These are phyloP conservation scores for Solenodon paradoxus DNA, from an alignment of 2,113 vertebrate genomes.

Conservation along the genomic window DNA sequence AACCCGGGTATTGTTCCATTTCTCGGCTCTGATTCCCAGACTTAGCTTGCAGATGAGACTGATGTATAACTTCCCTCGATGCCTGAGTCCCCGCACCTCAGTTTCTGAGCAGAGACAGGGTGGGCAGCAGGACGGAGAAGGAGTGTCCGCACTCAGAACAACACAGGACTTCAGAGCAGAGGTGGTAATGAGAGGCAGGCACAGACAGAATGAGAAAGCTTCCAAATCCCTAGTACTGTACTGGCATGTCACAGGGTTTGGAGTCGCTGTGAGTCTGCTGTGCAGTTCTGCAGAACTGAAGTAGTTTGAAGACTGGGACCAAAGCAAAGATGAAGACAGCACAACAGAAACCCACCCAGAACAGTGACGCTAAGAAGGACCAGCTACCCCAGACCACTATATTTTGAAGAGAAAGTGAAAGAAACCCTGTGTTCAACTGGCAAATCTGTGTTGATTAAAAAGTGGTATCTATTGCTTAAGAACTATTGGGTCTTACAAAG, in stretches of 20 bases:
- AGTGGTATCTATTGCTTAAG: neutral
- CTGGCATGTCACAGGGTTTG: neutral
- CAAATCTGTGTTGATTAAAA: neutral
- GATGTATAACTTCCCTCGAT: neutral
- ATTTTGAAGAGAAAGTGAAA: neutral
- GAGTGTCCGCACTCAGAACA: neutral
- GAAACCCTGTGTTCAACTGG: neutral
- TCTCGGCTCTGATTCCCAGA: neutral
- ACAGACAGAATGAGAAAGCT: neutral
- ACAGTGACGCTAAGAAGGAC: neutral
- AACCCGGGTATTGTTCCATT: neutral
- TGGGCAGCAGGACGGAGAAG: neutral
- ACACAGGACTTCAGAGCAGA: neutral
- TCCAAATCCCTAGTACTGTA: neutral
- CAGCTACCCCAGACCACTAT: neutral
- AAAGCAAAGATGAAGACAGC: neutral
- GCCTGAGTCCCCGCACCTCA: neutral
- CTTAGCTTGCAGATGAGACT: neutral
- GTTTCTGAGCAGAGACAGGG: neutral
- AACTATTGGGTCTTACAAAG: neutral
- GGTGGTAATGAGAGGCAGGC: rapidly evolving
- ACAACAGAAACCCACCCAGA: too few relatives aligned
- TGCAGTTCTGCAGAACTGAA: neutral
- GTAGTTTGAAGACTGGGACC: neutral
- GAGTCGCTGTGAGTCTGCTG: neutral